These are phyloP conservation scores for Aradophagus sp. DNA, from an alignment of 1,140 invertebrate species.

Conservation along the genomic window DNA sequence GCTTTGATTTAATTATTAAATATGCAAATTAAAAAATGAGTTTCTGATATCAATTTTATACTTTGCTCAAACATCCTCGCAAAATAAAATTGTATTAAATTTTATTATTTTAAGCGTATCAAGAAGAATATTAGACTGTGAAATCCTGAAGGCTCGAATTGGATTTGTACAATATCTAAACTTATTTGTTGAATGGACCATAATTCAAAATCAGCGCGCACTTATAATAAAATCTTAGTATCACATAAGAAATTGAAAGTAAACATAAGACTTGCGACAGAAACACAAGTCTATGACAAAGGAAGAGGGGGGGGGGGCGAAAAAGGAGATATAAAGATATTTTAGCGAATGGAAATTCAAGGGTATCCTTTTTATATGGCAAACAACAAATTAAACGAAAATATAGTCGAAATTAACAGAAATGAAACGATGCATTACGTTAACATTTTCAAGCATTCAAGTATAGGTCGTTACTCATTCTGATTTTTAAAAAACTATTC, in stretches of 20 bases:
- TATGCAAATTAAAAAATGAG: too few relatives aligned
- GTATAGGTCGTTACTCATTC: constrained; percentile 12
- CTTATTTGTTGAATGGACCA: constrained; percentile 17
- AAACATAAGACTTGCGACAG: too few relatives aligned
- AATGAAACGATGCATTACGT: constrained; percentile 19
- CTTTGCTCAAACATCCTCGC: too few relatives aligned
- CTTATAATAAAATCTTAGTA: constrained; percentile 11
- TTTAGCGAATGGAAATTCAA: too few relatives aligned
- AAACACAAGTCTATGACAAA: too few relatives aligned
- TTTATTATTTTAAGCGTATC: too few relatives aligned
- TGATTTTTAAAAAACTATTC: constrained; percentile 31
- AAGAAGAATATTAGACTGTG: neutral
- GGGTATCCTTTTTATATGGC: too few relatives aligned
- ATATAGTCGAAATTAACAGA: constrained; percentile 4
- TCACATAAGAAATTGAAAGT: constrained; percentile 28
- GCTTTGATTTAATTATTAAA: too few relatives aligned
- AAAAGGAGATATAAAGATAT: too few relatives aligned
- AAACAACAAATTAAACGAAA: constrained; percentile 21
- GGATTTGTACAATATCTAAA: neutral
- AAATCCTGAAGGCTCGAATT: neutral
- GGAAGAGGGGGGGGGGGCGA: too few relatives aligned
- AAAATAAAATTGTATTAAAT: too few relatives aligned
- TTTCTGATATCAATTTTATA: too few relatives aligned
- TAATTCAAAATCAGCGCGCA: constrained; percentile 2
- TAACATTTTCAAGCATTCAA: constrained; percentile 26